Conservation (phyloP, 2,797 vertebrate species). For the Phataginus tetradactyla region DNA sequence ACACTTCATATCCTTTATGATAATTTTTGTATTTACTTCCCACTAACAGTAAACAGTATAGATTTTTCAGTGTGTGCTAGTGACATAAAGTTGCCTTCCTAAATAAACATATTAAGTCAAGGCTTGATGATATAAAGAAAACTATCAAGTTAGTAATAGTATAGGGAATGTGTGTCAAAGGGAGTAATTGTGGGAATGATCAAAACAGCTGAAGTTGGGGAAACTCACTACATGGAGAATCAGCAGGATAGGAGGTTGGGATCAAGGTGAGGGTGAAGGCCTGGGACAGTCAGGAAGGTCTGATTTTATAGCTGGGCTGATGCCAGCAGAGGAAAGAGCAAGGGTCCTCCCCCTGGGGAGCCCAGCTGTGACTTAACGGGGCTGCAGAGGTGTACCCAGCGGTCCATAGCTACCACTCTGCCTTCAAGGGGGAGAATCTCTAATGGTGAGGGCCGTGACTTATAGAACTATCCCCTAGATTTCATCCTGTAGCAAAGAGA, state of each 20-base stretch:
- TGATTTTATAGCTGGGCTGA: background rate
- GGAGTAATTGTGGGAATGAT: too few species aligned
- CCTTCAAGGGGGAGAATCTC: background rate
- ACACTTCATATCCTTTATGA: background rate
- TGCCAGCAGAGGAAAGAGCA: background rate
- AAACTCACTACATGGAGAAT: background rate
- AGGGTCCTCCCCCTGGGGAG: background rate
- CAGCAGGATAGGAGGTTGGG: fast-evolving
- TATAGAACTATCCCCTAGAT: background rate
- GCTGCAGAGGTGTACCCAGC: too few species aligned
- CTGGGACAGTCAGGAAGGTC: fast-evolving
- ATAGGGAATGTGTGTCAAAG: background rate
- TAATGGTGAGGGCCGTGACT: background rate
- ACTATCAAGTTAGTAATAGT: background rate
- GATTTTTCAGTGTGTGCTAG: background rate
- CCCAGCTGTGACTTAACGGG: background rate
- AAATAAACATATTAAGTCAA: background rate
- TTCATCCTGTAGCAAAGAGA: background rate
- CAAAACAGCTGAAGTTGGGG: fast-evolving
- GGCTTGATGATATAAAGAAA: background rate
- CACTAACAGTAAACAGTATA: background rate
- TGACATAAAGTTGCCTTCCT: background rate
- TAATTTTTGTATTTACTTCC: background rate
- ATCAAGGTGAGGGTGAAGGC: fast-evolving
- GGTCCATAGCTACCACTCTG: background rate